Conservation (phyloP, 37 sponge, comb jelly and placozoan species). For the Chondrosia reniformis region DNA sequence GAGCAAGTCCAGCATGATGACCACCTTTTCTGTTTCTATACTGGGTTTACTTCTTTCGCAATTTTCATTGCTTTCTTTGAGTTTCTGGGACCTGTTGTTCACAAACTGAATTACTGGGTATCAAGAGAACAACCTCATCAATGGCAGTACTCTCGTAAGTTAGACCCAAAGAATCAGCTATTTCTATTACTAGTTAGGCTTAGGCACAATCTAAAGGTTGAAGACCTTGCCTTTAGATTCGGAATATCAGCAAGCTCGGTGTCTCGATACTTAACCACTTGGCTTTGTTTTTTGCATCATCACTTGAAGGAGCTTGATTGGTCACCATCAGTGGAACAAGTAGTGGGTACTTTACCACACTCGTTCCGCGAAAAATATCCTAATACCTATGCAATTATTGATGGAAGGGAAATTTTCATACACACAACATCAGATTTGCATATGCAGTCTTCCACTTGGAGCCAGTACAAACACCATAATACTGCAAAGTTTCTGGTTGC, state of each 20-base stretch:
- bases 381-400: constrained; percentile 54
- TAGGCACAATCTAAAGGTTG: no score
- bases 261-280: no score
- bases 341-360: no score
- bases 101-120: constrained; percentile 40
- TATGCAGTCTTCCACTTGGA: no score
- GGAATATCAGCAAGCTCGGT: constrained; percentile 10
- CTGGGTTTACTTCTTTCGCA: constrained; percentile 29
- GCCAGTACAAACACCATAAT: no score
- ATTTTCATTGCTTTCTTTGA: constrained; percentile 33
- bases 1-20: constrained; percentile 39
- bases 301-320: constrained; percentile 44
- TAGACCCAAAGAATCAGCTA: no score
- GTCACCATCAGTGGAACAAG: constrained; percentile 33
- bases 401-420: constrained; percentile 52
- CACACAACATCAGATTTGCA: constrained; percentile 39
- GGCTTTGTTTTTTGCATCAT: no score
- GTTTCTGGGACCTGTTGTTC: constrained; percentile 35
- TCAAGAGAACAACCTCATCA: constrained; percentile 11
- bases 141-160: not conserved
- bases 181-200: no score
- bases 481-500: no score
- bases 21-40: constrained; percentile 10
- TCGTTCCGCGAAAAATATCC: no score
- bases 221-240: no score